Evolutionary conservation across 2,113 vertebrate species (phyloP).

Genomic region (Amazona vittata): DNA sequence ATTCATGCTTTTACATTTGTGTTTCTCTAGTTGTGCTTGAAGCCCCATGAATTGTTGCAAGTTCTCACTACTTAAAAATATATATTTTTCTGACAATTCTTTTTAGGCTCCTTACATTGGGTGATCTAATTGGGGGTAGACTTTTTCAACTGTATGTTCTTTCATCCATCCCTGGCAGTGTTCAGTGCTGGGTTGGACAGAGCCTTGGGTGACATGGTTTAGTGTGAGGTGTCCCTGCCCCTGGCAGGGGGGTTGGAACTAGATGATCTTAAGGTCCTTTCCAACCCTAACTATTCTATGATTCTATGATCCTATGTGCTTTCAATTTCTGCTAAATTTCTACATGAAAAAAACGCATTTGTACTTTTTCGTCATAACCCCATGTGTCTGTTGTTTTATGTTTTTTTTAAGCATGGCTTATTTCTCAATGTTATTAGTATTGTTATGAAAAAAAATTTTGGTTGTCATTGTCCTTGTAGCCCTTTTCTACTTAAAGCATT

Average conservation of each 20-base stretch:
- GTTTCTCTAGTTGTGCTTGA: not conserved
- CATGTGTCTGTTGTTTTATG: accelerated
- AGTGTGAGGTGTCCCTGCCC: too few relatives aligned
- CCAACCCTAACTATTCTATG: too few relatives aligned
- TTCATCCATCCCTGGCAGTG: not conserved
- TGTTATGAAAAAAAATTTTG: not conserved
- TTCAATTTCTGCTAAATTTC: not conserved
- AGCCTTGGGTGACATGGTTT: too few relatives aligned
- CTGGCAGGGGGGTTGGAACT: too few relatives aligned
- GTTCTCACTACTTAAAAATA: not conserved
- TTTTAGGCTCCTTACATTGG: not conserved
- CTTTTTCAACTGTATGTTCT: not conserved
- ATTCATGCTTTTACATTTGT: not conserved
- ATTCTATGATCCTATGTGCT: not conserved
- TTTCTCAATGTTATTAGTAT: not conserved
- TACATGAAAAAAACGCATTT: not conserved
- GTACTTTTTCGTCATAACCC: not conserved
- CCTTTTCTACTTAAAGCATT: not conserved
- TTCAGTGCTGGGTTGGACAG: too few relatives aligned
- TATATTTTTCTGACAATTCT: not conserved
- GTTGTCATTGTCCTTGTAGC: not conserved
- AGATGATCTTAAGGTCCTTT: too few relatives aligned
- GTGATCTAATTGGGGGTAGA: not conserved
- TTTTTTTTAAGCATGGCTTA: not conserved
- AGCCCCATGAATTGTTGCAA: not conserved